Evolutionary conservation across 2,888 invertebrate genomes (phyloP).

Genomic region (Tribolium freemani): DNA sequence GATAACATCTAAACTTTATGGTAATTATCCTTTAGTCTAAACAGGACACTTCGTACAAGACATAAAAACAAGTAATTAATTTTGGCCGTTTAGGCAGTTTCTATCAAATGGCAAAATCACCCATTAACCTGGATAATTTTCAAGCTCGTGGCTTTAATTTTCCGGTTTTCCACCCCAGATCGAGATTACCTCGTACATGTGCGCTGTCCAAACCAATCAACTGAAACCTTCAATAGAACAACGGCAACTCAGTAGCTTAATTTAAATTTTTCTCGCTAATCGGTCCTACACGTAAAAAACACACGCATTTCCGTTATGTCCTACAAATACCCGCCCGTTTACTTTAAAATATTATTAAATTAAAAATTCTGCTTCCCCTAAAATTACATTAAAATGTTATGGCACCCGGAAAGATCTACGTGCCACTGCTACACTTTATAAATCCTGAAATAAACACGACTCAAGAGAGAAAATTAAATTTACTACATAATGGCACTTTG

Average conservation of each 20-base stretch:
- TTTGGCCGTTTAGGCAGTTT: not conserved
- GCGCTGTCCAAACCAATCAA: conserved; percentile 5
- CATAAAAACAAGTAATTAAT: conserved; percentile 25
- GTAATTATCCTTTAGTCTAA: conserved; percentile 2
- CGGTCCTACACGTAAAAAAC: not conserved
- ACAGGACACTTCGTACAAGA: not conserved
- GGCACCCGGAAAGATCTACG: conserved; percentile 13
- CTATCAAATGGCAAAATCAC: conserved; percentile 11
- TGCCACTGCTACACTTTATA: conserved; percentile 15
- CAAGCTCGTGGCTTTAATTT: conserved; percentile 15
- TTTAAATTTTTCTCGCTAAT: not conserved
- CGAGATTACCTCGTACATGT: not conserved
- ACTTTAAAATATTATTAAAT: conserved; percentile 3
- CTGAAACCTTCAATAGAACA: not conserved
- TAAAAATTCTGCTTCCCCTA: not conserved
- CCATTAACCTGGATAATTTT: conserved; percentile 37
- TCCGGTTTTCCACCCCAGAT: conserved; percentile 25
- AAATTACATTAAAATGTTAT: conserved; percentile 7
- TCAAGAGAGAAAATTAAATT: conserved; percentile 18
- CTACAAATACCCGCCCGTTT: not conserved
- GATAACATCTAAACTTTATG: conserved; percentile 1
- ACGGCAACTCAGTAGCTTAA: not conserved
- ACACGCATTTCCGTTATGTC: not conserved
- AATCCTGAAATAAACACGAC: conserved; percentile 14
- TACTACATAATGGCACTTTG: not conserved